Conservation (phyloP, 2,113 vertebrate genomes). For the Notarius quadriscutis region DNA sequence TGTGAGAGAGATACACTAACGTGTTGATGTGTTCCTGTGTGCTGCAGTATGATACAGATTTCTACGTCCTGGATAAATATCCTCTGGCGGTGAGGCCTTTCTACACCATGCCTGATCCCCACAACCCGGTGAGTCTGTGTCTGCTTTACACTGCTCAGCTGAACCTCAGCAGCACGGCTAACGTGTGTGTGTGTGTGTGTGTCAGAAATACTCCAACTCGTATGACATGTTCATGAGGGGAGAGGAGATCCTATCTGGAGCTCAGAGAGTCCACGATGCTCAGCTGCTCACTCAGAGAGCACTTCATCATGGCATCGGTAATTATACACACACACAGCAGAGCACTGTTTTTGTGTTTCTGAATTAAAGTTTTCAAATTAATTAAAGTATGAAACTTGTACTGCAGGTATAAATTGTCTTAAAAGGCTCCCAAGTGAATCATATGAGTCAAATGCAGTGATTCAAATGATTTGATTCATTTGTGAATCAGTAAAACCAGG, state of each 20-base stretch:
- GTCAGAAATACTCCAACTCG: constrained; percentile 94
- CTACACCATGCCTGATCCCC: constrained; percentile 98
- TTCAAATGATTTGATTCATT: background rate
- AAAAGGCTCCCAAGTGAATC: background rate
- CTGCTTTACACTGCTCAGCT: background rate
- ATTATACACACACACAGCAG: constrained; percentile 32
- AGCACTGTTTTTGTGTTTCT: background rate
- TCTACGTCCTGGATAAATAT: constrained; percentile 98
- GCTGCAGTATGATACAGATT: constrained; percentile 94
- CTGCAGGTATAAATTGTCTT: background rate
- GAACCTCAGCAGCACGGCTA: background rate
- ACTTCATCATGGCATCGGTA: constrained; percentile 89
- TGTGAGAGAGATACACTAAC: background rate
- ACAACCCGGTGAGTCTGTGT: constrained; percentile 82
- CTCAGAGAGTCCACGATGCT: constrained; percentile 93
- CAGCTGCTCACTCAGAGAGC: constrained; percentile 92
- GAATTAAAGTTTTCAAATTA: background rate
- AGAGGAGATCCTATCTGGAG: constrained; percentile 96
- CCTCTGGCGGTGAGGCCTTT: constrained; percentile 96
- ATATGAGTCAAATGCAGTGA: background rate
- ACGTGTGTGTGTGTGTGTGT: constrained; percentile 18
- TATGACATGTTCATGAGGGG: constrained; percentile 99
- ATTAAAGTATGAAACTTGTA: background rate
- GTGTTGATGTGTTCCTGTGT: constrained; percentile 22
- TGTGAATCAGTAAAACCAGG: background rate